Evolutionary conservation across 2,113 vertebrate genomes (phyloP).

Genomic region (Gallinago media): DNA sequence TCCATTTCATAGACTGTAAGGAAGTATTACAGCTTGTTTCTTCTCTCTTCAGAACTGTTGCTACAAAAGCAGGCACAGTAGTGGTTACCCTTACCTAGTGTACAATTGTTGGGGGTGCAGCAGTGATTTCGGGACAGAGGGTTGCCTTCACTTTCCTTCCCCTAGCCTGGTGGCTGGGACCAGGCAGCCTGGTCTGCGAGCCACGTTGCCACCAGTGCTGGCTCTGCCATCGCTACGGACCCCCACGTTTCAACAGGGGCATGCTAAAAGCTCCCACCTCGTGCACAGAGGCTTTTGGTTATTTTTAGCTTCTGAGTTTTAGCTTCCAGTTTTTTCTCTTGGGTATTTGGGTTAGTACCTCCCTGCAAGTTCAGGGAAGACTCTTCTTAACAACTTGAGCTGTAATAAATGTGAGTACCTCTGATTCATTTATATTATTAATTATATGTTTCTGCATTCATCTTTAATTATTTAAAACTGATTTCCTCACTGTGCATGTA

Average conservation of each 20-base stretch:
- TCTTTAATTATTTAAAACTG: background rate
- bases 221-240: background rate
- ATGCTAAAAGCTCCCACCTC: background rate
- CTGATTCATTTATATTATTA: background rate
- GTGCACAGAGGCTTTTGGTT: background rate
- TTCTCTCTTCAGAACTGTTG: background rate
- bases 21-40: background rate
- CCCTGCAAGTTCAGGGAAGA: background rate
- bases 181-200: background rate
- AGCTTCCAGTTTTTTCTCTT: background rate
- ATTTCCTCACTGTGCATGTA: background rate
- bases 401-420: constrained; percentile 26
- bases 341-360: background rate
- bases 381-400: background rate
- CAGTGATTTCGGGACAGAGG: background rate
- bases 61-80: background rate
- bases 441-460: background rate
- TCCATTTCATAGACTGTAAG: background rate
- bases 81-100: background rate
- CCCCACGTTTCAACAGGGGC: background rate
- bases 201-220: background rate
- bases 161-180: background rate
- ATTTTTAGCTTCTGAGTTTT: constrained; percentile 1
- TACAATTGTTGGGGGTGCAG: background rate
- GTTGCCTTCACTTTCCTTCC: background rate